These are phyloP conservation scores for Halesus radiatus DNA, from an alignment of 1,140 invertebrate species.

Conservation along the genomic window DNA sequence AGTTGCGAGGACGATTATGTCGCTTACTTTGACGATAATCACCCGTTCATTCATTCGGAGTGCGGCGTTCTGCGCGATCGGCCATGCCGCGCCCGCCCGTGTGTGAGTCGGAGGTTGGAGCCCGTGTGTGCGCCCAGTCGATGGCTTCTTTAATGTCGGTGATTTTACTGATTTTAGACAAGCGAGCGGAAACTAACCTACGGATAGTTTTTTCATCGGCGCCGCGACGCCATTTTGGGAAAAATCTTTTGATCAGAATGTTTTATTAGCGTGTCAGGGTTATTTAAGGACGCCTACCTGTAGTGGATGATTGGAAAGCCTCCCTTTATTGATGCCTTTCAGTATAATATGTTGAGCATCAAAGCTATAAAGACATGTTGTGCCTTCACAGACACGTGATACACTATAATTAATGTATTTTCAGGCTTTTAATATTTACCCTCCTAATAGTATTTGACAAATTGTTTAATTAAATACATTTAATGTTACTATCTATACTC, in stretches of 20 bases:
- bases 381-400: no score
- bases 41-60: conserved; percentile 30
- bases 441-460: no score
- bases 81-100: conserved; percentile 9
- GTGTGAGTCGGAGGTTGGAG: background rate
- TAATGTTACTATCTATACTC: no score
- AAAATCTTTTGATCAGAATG: background rate
- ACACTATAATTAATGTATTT: no score
- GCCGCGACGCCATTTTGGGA: background rate
- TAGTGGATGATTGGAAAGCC: no score
- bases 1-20: conserved; percentile 35
- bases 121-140: background rate
- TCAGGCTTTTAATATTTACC: no score
- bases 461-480: no score
- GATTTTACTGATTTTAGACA: conserved; percentile 38
- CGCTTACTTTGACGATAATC: conserved; percentile 54
- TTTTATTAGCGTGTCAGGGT: background rate
- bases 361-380: no score
- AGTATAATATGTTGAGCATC: no score
- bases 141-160: conserved; percentile 35
- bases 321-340: no score
- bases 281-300: no score
- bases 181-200: conserved; percentile 20
- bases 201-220: conserved; percentile 5
- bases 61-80: conserved; percentile 17